Conservation (phyloP, 2,797 vertebrate genomes). For the Adelosebastes latens region DNA sequence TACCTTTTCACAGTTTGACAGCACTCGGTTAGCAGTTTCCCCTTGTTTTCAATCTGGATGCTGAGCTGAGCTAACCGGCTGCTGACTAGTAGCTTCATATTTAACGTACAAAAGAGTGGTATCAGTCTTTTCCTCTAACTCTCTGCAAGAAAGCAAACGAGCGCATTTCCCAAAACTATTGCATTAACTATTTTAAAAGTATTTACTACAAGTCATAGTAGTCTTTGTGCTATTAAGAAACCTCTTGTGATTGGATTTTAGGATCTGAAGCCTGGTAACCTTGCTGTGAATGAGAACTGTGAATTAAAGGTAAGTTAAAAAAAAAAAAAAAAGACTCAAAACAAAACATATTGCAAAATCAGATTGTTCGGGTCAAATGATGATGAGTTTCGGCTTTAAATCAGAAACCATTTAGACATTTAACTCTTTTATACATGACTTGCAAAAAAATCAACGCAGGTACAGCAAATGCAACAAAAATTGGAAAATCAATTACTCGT, state of each 20-base stretch:
- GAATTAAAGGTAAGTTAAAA: conserved; percentile 83
- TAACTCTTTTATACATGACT: neutral
- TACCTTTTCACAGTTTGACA: too few relatives aligned
- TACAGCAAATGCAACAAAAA: neutral
- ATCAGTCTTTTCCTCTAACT: neutral
- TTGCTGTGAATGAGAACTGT: conserved; percentile 88
- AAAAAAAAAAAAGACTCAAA: neutral
- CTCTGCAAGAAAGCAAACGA: neutral
- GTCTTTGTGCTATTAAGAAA: neutral
- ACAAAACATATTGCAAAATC: neutral
- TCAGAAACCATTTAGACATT: neutral
- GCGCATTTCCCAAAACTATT: neutral
- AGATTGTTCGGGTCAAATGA: neutral
- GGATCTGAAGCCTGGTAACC: conserved; percentile 87
- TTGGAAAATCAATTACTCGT: neutral
- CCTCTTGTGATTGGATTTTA: conserved; percentile 47
- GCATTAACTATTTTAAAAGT: neutral
- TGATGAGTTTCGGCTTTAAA: neutral
- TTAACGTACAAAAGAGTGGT: neutral
- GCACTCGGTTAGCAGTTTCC: neutral
- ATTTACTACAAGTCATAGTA: neutral
- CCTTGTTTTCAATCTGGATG: neutral
- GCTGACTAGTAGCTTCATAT: neutral
- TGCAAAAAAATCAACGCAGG: neutral
- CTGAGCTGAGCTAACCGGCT: neutral